Evolutionary conservation across 1,140 invertebrate species (phyloP), one percentile per base, ranked within the genome.

Genomic region (Pristionchus pacificus): DNA sequence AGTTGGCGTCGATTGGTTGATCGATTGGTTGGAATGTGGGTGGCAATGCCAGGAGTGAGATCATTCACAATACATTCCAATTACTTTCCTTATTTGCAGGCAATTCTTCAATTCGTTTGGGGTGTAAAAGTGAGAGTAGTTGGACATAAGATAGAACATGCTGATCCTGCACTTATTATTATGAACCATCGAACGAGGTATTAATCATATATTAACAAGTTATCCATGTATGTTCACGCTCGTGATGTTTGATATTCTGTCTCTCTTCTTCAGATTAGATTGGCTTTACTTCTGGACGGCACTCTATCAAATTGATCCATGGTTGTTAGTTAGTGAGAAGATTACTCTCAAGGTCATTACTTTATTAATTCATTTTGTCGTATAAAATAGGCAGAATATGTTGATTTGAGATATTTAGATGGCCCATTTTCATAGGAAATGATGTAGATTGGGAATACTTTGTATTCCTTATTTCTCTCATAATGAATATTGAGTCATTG

Each of bases 211-310:
- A 61, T 24, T 61, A 6, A 13, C 24, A 13, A n/a, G n/a, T n/a
- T n/a, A n/a, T n/a, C n/a, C n/a, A n/a, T n/a, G n/a, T n/a, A n/a
- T n/a, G n/a, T n/a, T n/a, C n/a, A 49, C 19, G 38, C 19, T 49
- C 38, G 19, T 49, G 6, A 6, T 49, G 19, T 49, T 49, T 49
- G 38, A n/a, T 49, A 49, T 49, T 49, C 6, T 49, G 6, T 19
- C 19, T 49, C 38, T 19, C 6, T 49, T 49, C 38, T 49, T 32
- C 10, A 27, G 92, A 60, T 88, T 93, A 19, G 92, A 94, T 84
- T 93, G 92, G 92, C 91, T 93, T 80, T 93, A 92, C 83, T 86
- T 92, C 28, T 93, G 92, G 91, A 90, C 89, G 38, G 91, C 89
- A 27, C 88, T 93, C 83, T 90, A 90, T 75, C 90, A 91, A 82